These are phyloP conservation scores for Zeuzera pyrina DNA, from an alignment of 2,888 invertebrate species.

Conservation along the genomic window DNA sequence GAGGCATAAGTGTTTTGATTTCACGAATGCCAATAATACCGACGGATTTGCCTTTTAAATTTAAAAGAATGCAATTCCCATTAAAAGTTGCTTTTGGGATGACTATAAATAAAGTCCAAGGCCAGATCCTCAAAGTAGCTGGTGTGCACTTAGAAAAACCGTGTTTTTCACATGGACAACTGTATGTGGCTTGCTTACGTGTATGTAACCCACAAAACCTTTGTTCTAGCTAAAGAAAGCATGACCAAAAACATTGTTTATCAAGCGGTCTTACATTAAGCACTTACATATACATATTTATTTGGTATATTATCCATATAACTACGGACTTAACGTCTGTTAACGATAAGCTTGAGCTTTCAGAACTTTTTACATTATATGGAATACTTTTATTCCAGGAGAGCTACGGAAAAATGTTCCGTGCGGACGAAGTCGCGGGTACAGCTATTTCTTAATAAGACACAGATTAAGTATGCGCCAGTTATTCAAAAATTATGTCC, in stretches of 20 bases:
- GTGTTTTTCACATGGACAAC: no score
- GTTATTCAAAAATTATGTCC: no score
- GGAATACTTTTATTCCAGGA: no score
- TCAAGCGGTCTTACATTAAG: neutral
- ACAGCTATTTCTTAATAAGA: no score
- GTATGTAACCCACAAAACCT: neutral
- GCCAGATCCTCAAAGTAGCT: neutral
- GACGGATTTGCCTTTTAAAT: neutral
- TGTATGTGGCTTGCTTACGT: neutral
- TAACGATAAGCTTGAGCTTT: no score
- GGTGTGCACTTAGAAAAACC: neutral
- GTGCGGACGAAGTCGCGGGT: no score
- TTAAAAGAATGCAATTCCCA: neutral
- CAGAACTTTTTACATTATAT: no score
- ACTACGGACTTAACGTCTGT: no score
- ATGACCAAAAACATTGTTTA: neutral
- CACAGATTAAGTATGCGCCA: no score
- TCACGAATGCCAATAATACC: neutral
- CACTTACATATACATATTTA: no score
- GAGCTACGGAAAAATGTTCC: no score
- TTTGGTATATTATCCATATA: no score
- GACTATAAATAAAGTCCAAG: neutral
- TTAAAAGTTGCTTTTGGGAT: neutral
- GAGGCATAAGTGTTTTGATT: neutral
- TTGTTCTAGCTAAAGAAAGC: neutral